Conservation (phyloP, 2,797 vertebrate genomes). For the Acipenser oxyrinchus region DNA sequence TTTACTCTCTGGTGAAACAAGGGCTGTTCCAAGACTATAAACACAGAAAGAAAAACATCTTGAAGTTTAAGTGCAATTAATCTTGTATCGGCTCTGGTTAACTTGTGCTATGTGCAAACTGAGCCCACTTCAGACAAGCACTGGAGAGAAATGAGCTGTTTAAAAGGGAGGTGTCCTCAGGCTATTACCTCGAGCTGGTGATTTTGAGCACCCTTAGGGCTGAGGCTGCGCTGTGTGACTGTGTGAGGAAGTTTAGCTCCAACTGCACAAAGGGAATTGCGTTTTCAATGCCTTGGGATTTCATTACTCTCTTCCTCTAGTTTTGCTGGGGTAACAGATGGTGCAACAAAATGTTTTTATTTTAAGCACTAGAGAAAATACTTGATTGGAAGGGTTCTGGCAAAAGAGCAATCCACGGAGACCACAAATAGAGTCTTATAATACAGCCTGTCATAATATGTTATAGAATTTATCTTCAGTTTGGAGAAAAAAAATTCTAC, state of each 20-base stretch:
- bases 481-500: too few relatives aligned
- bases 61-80: slow-evolving; percentile 21
- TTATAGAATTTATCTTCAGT: too few relatives aligned
- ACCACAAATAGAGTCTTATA: too few relatives aligned
- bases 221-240: not conserved
- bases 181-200: slow-evolving; percentile 9
- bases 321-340: too few relatives aligned
- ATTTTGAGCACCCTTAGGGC: slow-evolving; percentile 7
- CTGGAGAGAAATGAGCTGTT: not conserved
- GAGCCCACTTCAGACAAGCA: slow-evolving; percentile 4
- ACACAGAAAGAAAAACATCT: slow-evolving; percentile 17
- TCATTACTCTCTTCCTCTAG: too few relatives aligned
- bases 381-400: too few relatives aligned
- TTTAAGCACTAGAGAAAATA: too few relatives aligned
- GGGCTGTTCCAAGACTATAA: slow-evolving; percentile 14
- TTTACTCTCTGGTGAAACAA: slow-evolving; percentile 19
- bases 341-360: too few relatives aligned
- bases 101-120: slow-evolving; percentile 7
- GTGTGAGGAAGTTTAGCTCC: not conserved
- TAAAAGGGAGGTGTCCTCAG: slow-evolving; percentile 1
- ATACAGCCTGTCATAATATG: too few relatives aligned
- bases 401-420: too few relatives aligned
- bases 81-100: slow-evolving; percentile 15
- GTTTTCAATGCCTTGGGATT: too few relatives aligned
- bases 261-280: not conserved